phyloP scores from a whole-genome alignment of 2,797 vertebrate genomes.

The Salarias fasciatus region DNA sequence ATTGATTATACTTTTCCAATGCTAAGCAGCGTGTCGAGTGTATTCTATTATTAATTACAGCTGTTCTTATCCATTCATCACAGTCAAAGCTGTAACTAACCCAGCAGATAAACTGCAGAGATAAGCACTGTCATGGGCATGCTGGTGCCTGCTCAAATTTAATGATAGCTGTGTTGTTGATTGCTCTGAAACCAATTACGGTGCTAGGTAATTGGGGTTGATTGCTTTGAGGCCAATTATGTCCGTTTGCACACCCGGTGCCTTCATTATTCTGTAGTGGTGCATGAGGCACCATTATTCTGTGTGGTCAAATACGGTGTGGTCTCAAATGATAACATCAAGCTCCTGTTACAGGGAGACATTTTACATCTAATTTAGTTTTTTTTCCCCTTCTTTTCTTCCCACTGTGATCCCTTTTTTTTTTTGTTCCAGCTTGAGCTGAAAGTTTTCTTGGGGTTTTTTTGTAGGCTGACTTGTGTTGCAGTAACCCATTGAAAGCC shows the following conservation, averaged over 20 bases:
- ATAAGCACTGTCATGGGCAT: constrained; percentile 71
- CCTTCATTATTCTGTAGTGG: constrained; percentile 59
- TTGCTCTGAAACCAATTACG: constrained; percentile 74
- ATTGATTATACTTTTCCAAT: not conserved
- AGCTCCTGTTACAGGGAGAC: constrained; percentile 26
- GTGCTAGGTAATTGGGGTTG: constrained; percentile 73
- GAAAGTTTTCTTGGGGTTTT: constrained; percentile 25
- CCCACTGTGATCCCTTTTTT: not conserved
- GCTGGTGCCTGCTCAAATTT: constrained; percentile 69
- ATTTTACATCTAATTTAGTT: constrained; percentile 30
- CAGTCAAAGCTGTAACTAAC: constrained; percentile 45
- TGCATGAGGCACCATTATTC: constrained; percentile 50
- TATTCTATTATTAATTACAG: constrained; percentile 28
- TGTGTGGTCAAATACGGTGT: constrained; percentile 60
- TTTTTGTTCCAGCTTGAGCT: constrained; percentile 6
- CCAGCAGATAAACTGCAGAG: constrained; percentile 59
- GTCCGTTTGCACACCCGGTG: constrained; percentile 49
- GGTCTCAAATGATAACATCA: constrained; percentile 63
- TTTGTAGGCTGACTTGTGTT: constrained; percentile 29
- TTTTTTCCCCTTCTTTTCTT: constrained; percentile 6
- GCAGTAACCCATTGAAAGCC: constrained; percentile 43
- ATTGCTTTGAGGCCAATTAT: constrained; percentile 80
- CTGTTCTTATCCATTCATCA: constrained; percentile 34
- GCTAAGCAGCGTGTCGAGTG: constrained; percentile 15
- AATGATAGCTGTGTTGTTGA: constrained; percentile 74